phyloP scores from a whole-genome alignment of 2,888 invertebrate genomes.

The Calliphora vomitoria region DNA sequence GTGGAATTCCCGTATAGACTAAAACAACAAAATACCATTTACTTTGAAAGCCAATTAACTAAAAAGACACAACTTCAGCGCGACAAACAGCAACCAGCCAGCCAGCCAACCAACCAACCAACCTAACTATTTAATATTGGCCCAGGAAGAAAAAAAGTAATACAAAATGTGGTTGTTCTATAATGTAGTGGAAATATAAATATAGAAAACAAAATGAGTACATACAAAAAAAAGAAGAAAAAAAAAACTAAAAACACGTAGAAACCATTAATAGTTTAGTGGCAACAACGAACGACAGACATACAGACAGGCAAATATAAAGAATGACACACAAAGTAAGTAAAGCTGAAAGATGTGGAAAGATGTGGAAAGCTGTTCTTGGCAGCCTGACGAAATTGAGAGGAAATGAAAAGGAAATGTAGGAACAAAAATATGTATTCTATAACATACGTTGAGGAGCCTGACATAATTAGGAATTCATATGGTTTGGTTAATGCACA shows the following conservation, averaged over 20 bases:
- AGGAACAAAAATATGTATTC: neutral
- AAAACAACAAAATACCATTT: conserved; percentile 7
- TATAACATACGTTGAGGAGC: neutral
- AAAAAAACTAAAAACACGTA: conserved; percentile 16
- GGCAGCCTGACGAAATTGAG: neutral
- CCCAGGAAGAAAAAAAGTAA: neutral
- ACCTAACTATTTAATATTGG: neutral
- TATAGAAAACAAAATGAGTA: neutral
- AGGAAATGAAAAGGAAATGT: neutral
- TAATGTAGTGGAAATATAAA: neutral
- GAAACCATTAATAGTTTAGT: conserved; percentile 28
- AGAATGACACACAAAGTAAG: neutral
- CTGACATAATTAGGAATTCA: conserved; percentile 8
- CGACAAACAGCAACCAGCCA: neutral
- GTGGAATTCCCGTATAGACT: neutral
- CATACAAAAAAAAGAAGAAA: neutral
- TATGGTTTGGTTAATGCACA: neutral
- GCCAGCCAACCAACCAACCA: neutral
- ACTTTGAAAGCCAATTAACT: conserved; percentile 32
- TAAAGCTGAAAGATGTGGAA: neutral
- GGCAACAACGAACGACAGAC: neutral
- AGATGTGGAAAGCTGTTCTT: neutral
- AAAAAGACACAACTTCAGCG: neutral
- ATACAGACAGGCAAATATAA: neutral
- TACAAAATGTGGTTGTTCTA: neutral